Conservation (phyloP, 2,888 invertebrate genomes). For the Ceriagrion tenellum region DNA sequence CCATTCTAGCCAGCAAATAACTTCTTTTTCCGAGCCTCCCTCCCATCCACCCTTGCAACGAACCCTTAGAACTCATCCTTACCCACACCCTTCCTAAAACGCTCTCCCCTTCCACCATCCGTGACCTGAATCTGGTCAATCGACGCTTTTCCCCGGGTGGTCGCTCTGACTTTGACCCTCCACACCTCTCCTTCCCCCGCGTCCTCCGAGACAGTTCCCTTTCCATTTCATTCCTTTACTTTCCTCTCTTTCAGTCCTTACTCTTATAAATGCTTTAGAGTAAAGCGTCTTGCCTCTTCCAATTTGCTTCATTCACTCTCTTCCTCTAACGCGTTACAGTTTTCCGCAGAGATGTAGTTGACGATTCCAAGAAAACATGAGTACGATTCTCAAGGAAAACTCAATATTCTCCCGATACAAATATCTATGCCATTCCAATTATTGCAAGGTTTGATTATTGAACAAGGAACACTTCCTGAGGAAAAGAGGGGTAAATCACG, state of each 20-base stretch:
- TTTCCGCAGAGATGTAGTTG: background rate
- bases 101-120: too few relatives aligned
- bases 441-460: too few relatives aligned
- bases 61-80: background rate
- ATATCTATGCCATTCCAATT: too few relatives aligned
- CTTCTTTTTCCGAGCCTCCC: too few relatives aligned
- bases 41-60: background rate
- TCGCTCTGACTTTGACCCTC: background rate
- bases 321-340: background rate
- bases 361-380: background rate
- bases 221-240: background rate
- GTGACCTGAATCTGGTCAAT: constrained; percentile 4
- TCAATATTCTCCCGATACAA: too few relatives aligned
- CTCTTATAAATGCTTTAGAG: too few relatives aligned
- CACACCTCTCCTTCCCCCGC: background rate
- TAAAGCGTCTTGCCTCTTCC: background rate
- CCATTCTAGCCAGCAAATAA: background rate
- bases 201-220: background rate
- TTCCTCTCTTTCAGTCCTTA: background rate
- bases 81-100: background rate
- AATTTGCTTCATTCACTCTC: background rate
- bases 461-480: too few relatives aligned
- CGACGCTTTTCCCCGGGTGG: background rate
- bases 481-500: too few relatives aligned
- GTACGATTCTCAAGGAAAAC: too few relatives aligned